These are phyloP conservation scores for Anastrepha ludens DNA, from an alignment of 1,140 invertebrate genomes.

Conservation along the genomic window DNA sequence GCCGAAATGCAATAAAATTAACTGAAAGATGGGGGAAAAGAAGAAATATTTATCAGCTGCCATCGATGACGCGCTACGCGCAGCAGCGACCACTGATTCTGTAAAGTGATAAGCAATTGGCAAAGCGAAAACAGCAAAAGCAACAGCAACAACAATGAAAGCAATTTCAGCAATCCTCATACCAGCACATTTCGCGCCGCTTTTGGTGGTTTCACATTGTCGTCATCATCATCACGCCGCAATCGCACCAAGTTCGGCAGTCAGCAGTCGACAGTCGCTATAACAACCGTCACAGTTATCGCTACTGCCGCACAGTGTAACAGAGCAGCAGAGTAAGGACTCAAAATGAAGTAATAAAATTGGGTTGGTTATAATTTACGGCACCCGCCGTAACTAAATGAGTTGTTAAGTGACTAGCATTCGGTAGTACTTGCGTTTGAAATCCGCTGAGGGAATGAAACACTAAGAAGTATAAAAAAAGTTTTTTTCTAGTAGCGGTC, in stretches of 20 bases:
- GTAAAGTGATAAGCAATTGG: conserved; percentile 73
- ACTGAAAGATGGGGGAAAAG: conserved; percentile 71
- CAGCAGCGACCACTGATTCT: conserved; percentile 67
- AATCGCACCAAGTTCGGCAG: conserved; percentile 4
- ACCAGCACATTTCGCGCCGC: background rate
- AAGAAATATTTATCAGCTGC: conserved; percentile 70
- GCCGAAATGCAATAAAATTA: conserved; percentile 69
- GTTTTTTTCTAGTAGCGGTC: too few species aligned
- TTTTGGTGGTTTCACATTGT: background rate
- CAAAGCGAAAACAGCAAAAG: conserved; percentile 60
- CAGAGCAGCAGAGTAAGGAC: background rate
- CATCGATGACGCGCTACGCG: conserved; percentile 64
- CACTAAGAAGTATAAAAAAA: too few species aligned
- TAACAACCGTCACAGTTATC: background rate
- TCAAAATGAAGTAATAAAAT: too few species aligned
- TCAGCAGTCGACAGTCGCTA: background rate
- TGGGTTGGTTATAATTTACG: too few species aligned
- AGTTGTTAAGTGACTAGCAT: too few species aligned
- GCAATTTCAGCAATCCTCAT: conserved; percentile 1
- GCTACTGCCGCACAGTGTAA: background rate
- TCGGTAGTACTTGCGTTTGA: too few species aligned
- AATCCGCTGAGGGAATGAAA: too few species aligned
- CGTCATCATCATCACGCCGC: background rate
- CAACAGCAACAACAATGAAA: conserved; percentile 18
- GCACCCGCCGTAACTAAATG: too few species aligned